These are phyloP conservation scores for Zoanthus solanderi DNA, from an alignment of 92 coral and sea anemone genomes.

Conservation along the genomic window DNA sequence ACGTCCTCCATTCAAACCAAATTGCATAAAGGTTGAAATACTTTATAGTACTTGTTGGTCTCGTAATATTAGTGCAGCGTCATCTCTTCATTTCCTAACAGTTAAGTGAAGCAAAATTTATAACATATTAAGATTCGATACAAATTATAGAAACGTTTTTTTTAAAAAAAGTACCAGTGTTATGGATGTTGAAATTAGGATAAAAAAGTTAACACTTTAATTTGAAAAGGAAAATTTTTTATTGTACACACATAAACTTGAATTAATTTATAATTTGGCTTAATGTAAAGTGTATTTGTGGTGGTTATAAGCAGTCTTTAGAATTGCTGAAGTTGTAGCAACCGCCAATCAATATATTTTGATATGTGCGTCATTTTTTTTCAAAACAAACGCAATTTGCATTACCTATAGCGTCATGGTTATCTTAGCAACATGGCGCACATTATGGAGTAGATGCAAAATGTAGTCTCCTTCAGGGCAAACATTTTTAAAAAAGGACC, in stretches of 20 bases:
- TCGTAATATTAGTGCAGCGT: not conserved
- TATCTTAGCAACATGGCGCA: too few relatives aligned
- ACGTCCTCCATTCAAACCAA: not conserved
- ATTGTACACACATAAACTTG: not conserved
- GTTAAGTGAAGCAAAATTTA: not conserved
- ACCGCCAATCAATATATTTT: not conserved
- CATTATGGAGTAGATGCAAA: too few relatives aligned
- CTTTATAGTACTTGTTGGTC: not conserved
- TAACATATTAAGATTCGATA: not conserved
- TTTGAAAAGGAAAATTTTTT: not conserved
- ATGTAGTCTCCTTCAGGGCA: not conserved
- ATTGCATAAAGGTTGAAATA: not conserved
- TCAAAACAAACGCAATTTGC: conserved; percentile 21
- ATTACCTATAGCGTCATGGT: not conserved
- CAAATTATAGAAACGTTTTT: too few relatives aligned
- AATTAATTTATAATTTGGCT: not conserved
- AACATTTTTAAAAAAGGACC: not conserved
- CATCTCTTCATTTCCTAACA: not conserved
- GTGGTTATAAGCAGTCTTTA: not conserved
- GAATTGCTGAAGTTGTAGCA: not conserved
- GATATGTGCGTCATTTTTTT: conserved; percentile 5
- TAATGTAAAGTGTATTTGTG: not conserved
- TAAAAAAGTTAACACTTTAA: not conserved
- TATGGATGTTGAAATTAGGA: too few relatives aligned
- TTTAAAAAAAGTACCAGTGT: too few relatives aligned